A percentile compares a stretch with the other conserved stretches of the same genome.
Evolutionary conservation across 2,113 vertebrate genomes (phyloP).

Genomic region (Hypanus sabinus): DNA sequence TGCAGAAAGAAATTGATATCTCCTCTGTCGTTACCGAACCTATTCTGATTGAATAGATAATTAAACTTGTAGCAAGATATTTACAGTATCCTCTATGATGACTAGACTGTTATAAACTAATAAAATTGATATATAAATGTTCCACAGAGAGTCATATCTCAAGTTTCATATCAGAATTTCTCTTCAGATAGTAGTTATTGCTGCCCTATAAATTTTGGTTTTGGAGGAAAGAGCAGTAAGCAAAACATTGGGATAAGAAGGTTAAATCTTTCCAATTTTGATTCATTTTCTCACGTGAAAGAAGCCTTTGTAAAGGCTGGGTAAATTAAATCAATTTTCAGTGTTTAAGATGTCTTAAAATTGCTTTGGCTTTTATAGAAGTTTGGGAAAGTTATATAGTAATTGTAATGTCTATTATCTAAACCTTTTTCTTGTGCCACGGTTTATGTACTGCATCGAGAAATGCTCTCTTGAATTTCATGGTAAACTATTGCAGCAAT

Average conservation of each 20-base stretch:
- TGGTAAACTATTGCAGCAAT: conserved; percentile 19
- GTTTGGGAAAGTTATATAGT: not conserved
- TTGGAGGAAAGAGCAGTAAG: not conserved
- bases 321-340: conserved; percentile 3
- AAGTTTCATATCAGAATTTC: not conserved
- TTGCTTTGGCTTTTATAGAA: conserved; percentile 34
- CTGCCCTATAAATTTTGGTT: too few species aligned
- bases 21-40: not conserved
- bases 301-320: not conserved
- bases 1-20: not conserved
- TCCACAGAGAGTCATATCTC: not conserved
- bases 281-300: conserved; percentile 25
- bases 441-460: conserved; percentile 23
- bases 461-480: conserved; percentile 3
- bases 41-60: not conserved
- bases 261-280: not conserved
- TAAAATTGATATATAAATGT: not conserved
- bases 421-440: conserved; percentile 18
- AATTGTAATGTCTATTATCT: conserved; percentile 36
- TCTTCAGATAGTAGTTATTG: not conserved
- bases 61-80: not conserved
- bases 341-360: conserved; percentile 25
- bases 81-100: not conserved
- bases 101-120: not conserved
- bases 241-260: not conserved